Base-by-base conservation (phyloP, 2,113 vertebrate genomes). In the Otus sunia region DNA sequence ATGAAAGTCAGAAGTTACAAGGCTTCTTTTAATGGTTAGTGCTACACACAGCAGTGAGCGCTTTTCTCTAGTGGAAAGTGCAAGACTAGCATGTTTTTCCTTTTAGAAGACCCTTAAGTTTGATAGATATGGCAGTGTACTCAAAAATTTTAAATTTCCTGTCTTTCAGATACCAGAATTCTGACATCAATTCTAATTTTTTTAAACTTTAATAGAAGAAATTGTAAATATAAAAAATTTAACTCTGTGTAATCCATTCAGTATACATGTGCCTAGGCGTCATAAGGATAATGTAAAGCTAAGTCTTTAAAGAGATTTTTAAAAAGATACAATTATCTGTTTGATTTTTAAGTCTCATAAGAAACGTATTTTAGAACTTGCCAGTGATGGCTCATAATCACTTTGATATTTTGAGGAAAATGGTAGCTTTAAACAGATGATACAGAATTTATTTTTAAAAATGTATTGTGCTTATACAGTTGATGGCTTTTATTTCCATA, bases 381-480 rank as follows among this genome's bases (percentile, higher is more conserved):
- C 92, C 94, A 97, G 95, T 97, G 97, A 98, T 98, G 96, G 93
- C 96, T 94, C 53, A 97, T 98, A 98, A 98, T 98, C 98, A 97
- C 97, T 98, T 98, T 92, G 95, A 94, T 98, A 98, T 98, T 98
- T 98, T 97, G 96, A 98, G 98, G 96, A 97, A 98, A 98, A 96
- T 95, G 97, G 97, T 97, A 97, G 97, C 98, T 98, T 98, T 98
- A 97, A 98, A 97, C 97, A 98, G 97, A 98, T 96, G 96, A 97
- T 97, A 96, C 95, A 97, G 94, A 97, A 98, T 98, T 98, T 98
- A 98, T 98, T 98, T 98, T 98, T 97, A 97, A 98, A 96, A 98
- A 98, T 98, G 98, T 98, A 98, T 98, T 98, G 98, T 98, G 98
- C 98, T 98, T 98, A 98, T 98, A 97, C 97, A 98, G 98, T 98